Percentiles rank a stretch among this genome's conserved stretches.
Conservation (phyloP, 2,113 vertebrate genomes). For the Mormoops blainvillei region DNA sequence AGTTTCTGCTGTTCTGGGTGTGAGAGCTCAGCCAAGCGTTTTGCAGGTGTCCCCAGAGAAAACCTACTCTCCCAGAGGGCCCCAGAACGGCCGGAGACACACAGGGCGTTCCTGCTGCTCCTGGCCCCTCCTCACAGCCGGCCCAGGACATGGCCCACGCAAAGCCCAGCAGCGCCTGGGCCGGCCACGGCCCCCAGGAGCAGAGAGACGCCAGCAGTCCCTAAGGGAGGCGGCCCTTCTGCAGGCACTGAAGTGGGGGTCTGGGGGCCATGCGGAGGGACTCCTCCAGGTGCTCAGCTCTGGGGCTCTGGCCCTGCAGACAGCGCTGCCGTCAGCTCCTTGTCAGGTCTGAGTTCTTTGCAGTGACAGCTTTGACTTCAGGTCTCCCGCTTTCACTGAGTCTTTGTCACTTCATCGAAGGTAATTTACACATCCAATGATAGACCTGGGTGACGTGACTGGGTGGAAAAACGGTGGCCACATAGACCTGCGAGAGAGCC, state of each 20-base stretch:
- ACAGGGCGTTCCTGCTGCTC: background rate
- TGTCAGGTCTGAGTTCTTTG: conserved; percentile 28
- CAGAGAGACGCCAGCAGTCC: background rate
- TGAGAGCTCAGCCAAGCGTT: background rate
- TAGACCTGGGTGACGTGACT: background rate
- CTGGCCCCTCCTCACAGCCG: background rate
- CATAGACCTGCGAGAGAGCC: background rate
- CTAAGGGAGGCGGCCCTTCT: background rate
- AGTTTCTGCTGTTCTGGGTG: accelerated
- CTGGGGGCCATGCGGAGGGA: background rate
- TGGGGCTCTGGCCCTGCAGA: background rate
- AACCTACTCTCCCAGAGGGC: background rate
- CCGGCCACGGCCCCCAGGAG: background rate
- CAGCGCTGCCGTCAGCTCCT: background rate
- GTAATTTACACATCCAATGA: conserved; percentile 47
- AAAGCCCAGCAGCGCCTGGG: background rate
- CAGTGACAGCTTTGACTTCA: conserved; percentile 48
- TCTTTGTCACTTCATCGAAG: conserved; percentile 41
- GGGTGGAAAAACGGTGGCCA: background rate
- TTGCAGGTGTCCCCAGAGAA: background rate
- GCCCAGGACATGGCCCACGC: background rate
- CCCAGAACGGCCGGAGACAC: background rate
- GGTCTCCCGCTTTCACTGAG: conserved; percentile 36
- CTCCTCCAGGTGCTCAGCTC: background rate
- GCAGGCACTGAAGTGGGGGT: background rate